These are phyloP conservation scores for Threskiornis aethiopicus DNA, from an alignment of 2,797 vertebrate species.

Conservation along the genomic window DNA sequence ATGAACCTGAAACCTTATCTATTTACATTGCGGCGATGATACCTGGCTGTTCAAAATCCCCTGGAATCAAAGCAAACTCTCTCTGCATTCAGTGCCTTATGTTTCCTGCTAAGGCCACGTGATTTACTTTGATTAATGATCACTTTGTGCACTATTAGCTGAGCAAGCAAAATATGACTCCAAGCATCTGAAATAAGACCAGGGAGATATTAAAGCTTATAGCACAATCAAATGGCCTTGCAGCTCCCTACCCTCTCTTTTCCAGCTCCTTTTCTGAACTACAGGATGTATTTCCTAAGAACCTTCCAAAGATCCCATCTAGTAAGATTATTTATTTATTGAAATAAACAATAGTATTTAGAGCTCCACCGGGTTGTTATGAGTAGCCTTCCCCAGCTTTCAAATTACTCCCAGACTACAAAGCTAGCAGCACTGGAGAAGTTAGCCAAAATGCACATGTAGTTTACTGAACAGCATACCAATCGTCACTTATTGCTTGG, in stretches of 20 bases:
- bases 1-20: background rate
- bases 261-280: background rate
- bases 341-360: background rate
- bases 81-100: background rate
- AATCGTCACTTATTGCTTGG: background rate
- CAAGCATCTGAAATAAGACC: conserved; percentile 1
- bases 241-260: background rate
- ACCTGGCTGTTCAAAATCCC: background rate
- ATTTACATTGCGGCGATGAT: background rate
- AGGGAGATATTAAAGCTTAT: background rate
- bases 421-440: background rate
- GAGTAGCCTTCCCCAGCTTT: background rate
- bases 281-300: background rate
- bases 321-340: background rate
- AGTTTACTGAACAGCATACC: background rate
- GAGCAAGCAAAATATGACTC: background rate
- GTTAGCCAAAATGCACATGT: background rate
- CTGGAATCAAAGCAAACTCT: background rate
- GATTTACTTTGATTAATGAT: conserved; percentile 40
- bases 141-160: conserved; percentile 1
- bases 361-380: background rate
- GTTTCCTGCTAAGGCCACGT: background rate
- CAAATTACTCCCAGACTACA: background rate
- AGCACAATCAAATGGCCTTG: background rate
- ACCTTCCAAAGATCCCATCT: background rate